Conservation (phyloP, 2,797 vertebrate species). For the Acipenser oxyrinchus region DNA sequence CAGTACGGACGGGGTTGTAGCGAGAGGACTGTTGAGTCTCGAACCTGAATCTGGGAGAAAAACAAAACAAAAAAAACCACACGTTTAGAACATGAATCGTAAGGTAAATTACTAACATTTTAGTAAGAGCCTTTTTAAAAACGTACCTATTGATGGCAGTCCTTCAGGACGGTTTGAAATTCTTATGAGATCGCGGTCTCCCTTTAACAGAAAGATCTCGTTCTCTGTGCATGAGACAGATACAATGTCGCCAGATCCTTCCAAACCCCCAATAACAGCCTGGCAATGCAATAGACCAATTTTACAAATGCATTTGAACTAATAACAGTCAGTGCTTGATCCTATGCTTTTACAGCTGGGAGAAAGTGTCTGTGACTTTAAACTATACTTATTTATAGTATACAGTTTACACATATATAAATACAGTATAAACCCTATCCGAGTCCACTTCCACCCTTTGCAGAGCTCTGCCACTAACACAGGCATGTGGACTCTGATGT, state of each 20-base stretch:
- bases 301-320: too few relatives aligned
- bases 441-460: too few relatives aligned
- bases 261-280: slow-evolving; percentile 82
- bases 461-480: too few relatives aligned
- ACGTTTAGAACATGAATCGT: slow-evolving; percentile 11
- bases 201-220: slow-evolving; percentile 92
- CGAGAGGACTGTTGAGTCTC: slow-evolving; percentile 47
- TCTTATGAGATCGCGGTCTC: slow-evolving; percentile 86
- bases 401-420: too few relatives aligned
- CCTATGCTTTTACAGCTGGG: too few relatives aligned
- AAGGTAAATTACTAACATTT: neutral
- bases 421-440: too few relatives aligned
- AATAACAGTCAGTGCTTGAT: too few relatives aligned
- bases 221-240: slow-evolving; percentile 87
- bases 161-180: slow-evolving; percentile 84
- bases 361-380: too few relatives aligned
- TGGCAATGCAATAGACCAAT: slow-evolving; percentile 28
- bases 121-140: neutral
- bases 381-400: too few relatives aligned
- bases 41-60: slow-evolving; percentile 38
- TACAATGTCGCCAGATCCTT: slow-evolving; percentile 87
- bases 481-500: too few relatives aligned
- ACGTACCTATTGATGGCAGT: slow-evolving; percentile 38
- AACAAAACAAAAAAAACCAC: neutral
- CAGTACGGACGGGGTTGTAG: slow-evolving; percentile 43